Percentiles rank a stretch among this genome's conserved stretches.
These are phyloP conservation scores for Mycalesis mineus DNA, from an alignment of 2,888 invertebrate species.

Conservation along the genomic window DNA sequence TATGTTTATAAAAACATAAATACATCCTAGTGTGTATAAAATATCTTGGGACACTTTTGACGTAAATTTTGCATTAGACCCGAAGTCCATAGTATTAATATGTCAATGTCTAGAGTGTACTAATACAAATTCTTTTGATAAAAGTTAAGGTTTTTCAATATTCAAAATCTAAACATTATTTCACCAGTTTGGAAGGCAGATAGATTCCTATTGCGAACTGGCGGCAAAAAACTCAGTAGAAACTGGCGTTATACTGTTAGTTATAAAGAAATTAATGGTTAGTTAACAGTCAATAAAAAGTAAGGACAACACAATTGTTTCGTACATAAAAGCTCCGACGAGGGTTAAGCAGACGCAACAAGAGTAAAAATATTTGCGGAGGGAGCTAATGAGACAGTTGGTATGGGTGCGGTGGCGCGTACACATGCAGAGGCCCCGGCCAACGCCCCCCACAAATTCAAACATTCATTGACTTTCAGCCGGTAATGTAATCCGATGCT, in stretches of 20 bases:
- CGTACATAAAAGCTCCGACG: conserved; percentile 47
- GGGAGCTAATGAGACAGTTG: conserved; percentile 58
- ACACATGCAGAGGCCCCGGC: conserved; percentile 46
- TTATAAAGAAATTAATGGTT: conserved; percentile 1
- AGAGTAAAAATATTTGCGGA: conserved; percentile 54
- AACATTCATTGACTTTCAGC: conserved; percentile 44
- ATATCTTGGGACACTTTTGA: no score
- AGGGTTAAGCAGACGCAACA: conserved; percentile 51
- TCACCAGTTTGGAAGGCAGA: no score
- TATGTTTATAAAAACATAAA: no score
- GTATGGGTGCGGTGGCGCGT: conserved; percentile 44
- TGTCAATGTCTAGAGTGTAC: no score
- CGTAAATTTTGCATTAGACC: no score
- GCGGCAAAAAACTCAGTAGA: no score
- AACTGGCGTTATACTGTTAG: not conserved
- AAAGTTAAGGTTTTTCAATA: no score
- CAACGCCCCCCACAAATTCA: conserved; percentile 57
- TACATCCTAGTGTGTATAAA: no score
- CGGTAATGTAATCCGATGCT: conserved; percentile 48
- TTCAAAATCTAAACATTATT: no score
- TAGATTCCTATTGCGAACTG: no score
- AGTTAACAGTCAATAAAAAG: conserved; percentile 5
- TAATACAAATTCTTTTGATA: no score
- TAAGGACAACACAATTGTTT: conserved; percentile 38
- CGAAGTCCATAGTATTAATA: no score